Evolutionary conservation across 2,113 vertebrate species (phyloP).

Genomic region (Corvus moneduloides): DNA sequence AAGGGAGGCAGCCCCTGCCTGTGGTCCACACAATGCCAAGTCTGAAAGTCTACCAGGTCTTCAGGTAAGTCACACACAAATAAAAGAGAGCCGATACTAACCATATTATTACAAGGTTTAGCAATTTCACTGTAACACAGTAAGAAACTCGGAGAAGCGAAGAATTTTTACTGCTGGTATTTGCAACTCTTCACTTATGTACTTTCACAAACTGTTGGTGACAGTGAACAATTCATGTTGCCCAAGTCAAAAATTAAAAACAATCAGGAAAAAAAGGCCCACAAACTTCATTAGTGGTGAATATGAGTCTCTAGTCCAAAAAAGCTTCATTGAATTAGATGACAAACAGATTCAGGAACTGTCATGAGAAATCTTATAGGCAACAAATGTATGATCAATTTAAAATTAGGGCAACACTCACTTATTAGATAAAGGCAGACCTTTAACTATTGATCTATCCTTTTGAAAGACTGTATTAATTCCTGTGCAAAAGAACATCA

Average conservation of each 20-base stretch:
- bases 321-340: neutral
- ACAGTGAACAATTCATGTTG: neutral
- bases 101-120: neutral
- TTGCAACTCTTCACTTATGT: neutral
- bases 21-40: neutral
- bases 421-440: neutral
- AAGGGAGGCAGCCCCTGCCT: neutral
- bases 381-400: neutral
- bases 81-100: neutral
- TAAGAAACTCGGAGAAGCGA: neutral
- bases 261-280: accelerated
- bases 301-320: neutral
- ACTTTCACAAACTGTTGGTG: neutral
- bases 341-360: neutral
- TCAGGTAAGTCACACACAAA: neutral
- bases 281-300: neutral
- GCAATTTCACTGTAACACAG: neutral
- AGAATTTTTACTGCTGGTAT: neutral
- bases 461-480: neutral
- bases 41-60: neutral
- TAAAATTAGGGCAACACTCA: neutral
- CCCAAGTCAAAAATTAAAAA: neutral
- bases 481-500: neutral
- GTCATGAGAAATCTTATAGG: neutral
- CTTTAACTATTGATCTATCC: neutral